Percentiles rank a stretch among this genome's conserved stretches.
phyloP scores from a whole-genome alignment of 2,888 invertebrate species.

The Chloroclysta siterata region DNA sequence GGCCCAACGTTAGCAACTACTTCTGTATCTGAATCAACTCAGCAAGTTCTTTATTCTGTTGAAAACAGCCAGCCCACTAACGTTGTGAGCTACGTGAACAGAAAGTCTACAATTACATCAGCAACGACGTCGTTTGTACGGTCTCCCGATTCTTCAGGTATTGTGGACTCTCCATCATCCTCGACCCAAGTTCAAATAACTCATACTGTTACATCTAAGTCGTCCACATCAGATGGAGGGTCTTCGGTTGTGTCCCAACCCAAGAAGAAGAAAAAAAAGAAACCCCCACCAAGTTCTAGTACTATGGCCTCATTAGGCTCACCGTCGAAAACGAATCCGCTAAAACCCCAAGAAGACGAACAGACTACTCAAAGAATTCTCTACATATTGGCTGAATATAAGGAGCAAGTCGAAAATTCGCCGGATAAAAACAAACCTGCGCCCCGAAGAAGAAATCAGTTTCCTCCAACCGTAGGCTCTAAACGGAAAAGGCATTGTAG shows the following conservation, averaged over 20 bases:
- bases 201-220: constrained; percentile 64
- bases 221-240: constrained; percentile 51
- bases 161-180: constrained; percentile 67
- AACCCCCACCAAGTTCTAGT: constrained; percentile 84
- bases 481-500: constrained; percentile 88
- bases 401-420: constrained; percentile 91
- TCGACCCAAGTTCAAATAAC: constrained; percentile 64
- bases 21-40: constrained; percentile 59
- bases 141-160: constrained; percentile 75
- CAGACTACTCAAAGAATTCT: constrained; percentile 92
- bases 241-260: constrained; percentile 14
- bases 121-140: constrained; percentile 67
- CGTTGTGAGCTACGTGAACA: constrained; percentile 70
- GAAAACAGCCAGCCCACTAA: constrained; percentile 70
- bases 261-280: constrained; percentile 73
- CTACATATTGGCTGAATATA: constrained; percentile 91
- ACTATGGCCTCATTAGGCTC: constrained; percentile 86
- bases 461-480: constrained; percentile 88
- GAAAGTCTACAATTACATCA: constrained; percentile 68
- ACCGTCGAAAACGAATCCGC: constrained; percentile 82
- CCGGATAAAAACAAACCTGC: constrained; percentile 94
- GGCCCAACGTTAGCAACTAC: constrained; percentile 50
- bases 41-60: constrained; percentile 74
- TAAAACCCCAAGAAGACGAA: constrained; percentile 92
- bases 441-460: constrained; percentile 89